A percentile compares a stretch with the other conserved stretches of the same genome.
phyloP scores from a whole-genome alignment of 2,888 invertebrate species.

The Altica lythri region DNA sequence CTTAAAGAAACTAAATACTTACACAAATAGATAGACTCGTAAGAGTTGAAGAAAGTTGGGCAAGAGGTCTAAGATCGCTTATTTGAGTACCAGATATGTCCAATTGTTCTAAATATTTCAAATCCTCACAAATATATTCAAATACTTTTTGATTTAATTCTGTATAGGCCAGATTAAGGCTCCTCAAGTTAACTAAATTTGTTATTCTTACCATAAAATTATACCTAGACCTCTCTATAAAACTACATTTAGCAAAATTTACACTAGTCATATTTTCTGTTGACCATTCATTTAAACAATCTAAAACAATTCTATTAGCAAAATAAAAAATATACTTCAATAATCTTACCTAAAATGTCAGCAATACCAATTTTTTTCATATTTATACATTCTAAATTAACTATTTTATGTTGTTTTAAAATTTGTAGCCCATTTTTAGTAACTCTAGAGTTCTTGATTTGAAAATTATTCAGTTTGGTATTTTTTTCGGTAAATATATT shows the following conservation, averaged over 20 bases:
- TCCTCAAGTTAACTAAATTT: constrained; percentile 63
- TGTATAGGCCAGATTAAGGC: constrained; percentile 69
- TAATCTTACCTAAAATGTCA: constrained; percentile 45
- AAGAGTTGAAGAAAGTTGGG: constrained; percentile 62
- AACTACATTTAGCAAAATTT: constrained; percentile 67
- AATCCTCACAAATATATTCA: constrained; percentile 68
- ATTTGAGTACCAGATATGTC: constrained; percentile 70
- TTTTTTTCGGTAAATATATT: constrained; percentile 61
- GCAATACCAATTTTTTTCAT: constrained; percentile 65
- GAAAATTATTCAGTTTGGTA: constrained; percentile 64
- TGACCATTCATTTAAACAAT: constrained; percentile 70
- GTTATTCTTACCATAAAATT: constrained; percentile 62
- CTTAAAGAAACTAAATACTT: too few species aligned
- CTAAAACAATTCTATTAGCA: constrained; percentile 52
- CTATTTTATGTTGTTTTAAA: constrained; percentile 66
- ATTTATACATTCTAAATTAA: constrained; percentile 65
- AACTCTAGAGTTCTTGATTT: constrained; percentile 64
- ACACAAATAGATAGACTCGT: constrained; percentile 64
- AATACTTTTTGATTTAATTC: constrained; percentile 69
- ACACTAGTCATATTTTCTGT: constrained; percentile 64
- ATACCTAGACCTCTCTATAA: constrained; percentile 62
- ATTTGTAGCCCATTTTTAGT: constrained; percentile 64
- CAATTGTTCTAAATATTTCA: constrained; percentile 65
- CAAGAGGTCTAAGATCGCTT: constrained; percentile 65
- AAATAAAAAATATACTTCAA: too few species aligned